These are phyloP conservation scores for Mesocricetus auratus DNA, from an alignment of 2,113 vertebrate genomes.

Conservation along the genomic window DNA sequence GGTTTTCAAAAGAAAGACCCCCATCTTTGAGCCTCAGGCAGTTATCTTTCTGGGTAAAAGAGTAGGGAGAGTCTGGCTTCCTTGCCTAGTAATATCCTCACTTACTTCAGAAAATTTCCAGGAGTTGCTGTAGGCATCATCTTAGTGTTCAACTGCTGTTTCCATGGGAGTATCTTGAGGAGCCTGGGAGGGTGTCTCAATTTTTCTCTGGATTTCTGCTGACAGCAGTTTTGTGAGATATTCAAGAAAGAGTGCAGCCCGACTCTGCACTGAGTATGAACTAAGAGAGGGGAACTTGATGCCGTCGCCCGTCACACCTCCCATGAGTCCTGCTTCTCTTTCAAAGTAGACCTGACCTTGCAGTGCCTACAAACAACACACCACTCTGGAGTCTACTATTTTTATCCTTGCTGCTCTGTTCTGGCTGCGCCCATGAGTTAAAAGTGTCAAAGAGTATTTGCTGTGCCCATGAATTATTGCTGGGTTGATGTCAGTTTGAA, in stretches of 20 bases:
- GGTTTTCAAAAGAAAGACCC: background rate
- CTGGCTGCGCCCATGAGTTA: background rate
- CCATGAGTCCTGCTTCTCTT: background rate
- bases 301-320: background rate
- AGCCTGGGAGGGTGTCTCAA: background rate
- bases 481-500: background rate
- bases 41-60: background rate
- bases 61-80: background rate
- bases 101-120: background rate
- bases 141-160: background rate
- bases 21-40: background rate
- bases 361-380: background rate
- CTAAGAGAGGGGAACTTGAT: background rate
- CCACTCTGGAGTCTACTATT: background rate
- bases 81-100: background rate
- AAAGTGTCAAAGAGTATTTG: background rate
- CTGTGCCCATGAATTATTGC: background rate
- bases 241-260: background rate
- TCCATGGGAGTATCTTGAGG: background rate
- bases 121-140: background rate
- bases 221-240: background rate
- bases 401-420: background rate
- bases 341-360: background rate
- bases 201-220: background rate
- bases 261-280: background rate